A percentile compares a stretch with the other conserved stretches of the same genome.
Evolutionary conservation across 2,113 vertebrate species (phyloP).

Genomic region (Nesogale talazaci): DNA sequence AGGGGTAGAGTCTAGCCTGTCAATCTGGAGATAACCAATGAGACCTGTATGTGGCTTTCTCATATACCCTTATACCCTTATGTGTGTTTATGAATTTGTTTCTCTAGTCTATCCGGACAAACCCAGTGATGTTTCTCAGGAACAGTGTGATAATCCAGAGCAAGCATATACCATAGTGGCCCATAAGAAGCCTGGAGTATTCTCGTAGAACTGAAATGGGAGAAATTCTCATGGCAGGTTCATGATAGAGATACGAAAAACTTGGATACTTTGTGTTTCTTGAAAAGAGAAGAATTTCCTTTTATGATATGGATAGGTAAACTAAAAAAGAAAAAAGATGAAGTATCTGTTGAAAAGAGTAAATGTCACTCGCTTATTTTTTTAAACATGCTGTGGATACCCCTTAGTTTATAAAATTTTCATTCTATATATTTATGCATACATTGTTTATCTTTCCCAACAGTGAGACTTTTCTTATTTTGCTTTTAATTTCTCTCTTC

Average conservation of each 20-base stretch:
- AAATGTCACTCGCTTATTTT: not conserved
- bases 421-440: not conserved
- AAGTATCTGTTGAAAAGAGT: not conserved
- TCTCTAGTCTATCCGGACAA: too few species aligned
- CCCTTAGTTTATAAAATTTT: too few species aligned
- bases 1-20: too few species aligned
- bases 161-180: not conserved
- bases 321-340: not conserved
- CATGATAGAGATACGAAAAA: too few species aligned
- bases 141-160: too few species aligned
- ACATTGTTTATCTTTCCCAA: not conserved
- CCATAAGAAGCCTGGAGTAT: not conserved
- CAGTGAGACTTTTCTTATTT: too few species aligned
- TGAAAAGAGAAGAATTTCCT: not conserved
- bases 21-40: too few species aligned
- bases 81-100: too few species aligned
- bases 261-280: not conserved
- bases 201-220: not conserved
- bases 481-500: not conserved
- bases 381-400: too few species aligned
- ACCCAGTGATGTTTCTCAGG: too few species aligned
- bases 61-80: too few species aligned
- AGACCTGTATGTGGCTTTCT: too few species aligned
- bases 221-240: not conserved
- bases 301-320: not conserved